Percentiles rank a stretch among this genome's conserved stretches.
Evolutionary conservation across 2,113 vertebrate genomes (phyloP).

Genomic region (Seriola aureovittata): DNA sequence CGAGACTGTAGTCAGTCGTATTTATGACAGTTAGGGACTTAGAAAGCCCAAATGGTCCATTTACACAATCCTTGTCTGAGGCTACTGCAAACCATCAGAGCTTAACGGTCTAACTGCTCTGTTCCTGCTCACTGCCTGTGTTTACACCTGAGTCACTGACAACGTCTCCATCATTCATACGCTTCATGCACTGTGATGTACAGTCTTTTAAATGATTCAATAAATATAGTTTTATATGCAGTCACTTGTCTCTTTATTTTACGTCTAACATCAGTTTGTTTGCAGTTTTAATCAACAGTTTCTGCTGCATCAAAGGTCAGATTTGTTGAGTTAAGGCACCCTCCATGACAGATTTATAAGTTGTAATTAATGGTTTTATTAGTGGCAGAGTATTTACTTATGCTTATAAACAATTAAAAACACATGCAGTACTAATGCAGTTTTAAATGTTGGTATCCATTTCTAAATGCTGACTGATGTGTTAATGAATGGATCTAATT

Average conservation of each 20-base stretch:
- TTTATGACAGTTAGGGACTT: slow-evolving; percentile 33
- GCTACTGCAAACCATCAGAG: not conserved
- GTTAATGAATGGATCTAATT: no score
- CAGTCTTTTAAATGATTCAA: slow-evolving; percentile 58
- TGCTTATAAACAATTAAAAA: not conserved
- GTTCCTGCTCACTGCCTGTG: not conserved
- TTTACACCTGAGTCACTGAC: not conserved
- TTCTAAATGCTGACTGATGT: no score
- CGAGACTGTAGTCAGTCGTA: slow-evolving; percentile 28
- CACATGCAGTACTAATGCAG: not conserved
- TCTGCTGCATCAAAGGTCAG: not conserved
- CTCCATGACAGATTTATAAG: no score
- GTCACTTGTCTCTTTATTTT: not conserved
- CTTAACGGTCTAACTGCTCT: not conserved
- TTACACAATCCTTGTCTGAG: slow-evolving; percentile 3
- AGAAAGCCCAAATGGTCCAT: not conserved
- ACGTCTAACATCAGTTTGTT: not conserved
- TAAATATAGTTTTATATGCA: slow-evolving; percentile 73
- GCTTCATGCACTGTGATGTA: slow-evolving; percentile 33
- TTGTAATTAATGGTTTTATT: not conserved
- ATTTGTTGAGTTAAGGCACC: not conserved
- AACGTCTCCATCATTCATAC: not conserved
- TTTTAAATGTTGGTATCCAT: not conserved
- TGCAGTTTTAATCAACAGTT: not conserved
- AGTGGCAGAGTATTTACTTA: not conserved